Evolutionary conservation across 1,140 invertebrate species (phyloP).

Genomic region (Apocrypta bakeri): DNA sequence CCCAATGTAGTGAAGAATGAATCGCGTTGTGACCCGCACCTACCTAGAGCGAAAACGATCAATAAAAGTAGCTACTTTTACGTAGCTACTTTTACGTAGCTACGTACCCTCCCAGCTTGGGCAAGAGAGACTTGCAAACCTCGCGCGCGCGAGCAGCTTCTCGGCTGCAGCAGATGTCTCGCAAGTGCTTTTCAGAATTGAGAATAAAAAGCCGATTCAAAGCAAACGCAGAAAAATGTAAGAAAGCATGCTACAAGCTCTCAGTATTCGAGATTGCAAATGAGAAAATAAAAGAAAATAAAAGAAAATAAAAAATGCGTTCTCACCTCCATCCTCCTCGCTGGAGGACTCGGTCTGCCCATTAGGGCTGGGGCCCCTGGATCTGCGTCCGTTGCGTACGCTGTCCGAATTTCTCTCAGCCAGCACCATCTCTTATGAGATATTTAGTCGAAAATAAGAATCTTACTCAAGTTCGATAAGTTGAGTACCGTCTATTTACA

Average conservation of each 20-base stretch:
- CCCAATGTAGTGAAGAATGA: not conserved
- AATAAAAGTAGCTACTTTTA: not conserved
- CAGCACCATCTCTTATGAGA: constrained; percentile 82
- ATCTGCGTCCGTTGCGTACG: constrained; percentile 88
- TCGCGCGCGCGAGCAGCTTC: not conserved
- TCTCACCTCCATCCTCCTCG: constrained; percentile 87
- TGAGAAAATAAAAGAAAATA: not conserved
- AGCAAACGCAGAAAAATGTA: no score
- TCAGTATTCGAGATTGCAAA: no score
- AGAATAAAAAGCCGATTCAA: no score
- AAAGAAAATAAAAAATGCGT: not conserved
- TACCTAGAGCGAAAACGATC: not conserved
- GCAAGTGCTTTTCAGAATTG: no score
- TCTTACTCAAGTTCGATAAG: no score
- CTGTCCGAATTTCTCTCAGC: constrained; percentile 88
- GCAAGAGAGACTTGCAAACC: no score
- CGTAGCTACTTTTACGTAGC: no score
- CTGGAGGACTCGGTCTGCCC: constrained; percentile 87
- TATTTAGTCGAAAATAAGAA: no score
- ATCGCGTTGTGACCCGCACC: not conserved
- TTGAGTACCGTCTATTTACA: not conserved
- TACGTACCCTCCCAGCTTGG: not conserved
- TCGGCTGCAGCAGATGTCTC: not conserved
- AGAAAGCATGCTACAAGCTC: no score
- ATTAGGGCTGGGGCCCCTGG: constrained; percentile 91